These are phyloP conservation scores for Ceramica pisi DNA, from an alignment of 2,888 invertebrate genomes.

Conservation along the genomic window DNA sequence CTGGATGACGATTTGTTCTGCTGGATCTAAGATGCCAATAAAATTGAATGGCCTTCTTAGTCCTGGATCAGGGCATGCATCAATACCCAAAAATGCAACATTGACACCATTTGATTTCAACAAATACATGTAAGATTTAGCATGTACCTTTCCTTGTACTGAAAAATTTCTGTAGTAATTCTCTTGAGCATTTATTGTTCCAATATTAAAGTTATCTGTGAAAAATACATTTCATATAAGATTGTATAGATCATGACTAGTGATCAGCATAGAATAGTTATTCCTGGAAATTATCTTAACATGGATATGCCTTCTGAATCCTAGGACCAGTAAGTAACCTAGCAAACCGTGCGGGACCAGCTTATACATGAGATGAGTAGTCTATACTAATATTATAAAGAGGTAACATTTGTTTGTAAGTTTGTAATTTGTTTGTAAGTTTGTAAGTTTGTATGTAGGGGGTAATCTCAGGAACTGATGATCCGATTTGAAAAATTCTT, in stretches of 20 bases:
- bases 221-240: constrained; percentile 3
- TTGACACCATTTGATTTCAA: constrained; percentile 90
- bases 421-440: too few relatives aligned
- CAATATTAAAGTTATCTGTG: constrained; percentile 97
- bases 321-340: too few relatives aligned
- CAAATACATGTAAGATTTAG: constrained; percentile 93
- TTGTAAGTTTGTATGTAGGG: too few relatives aligned
- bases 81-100: constrained; percentile 96
- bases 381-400: too few relatives aligned
- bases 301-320: too few relatives aligned
- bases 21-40: constrained; percentile 93
- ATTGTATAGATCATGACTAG: not conserved
- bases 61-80: constrained; percentile 97
- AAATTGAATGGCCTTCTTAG: constrained; percentile 97
- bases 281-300: too few relatives aligned
- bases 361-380: too few relatives aligned
- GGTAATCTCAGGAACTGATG: too few relatives aligned
- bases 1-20: constrained; percentile 91
- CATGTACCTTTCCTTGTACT: constrained; percentile 93
- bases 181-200: constrained; percentile 92
- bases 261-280: too few relatives aligned
- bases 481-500: too few relatives aligned
- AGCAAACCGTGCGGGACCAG: too few relatives aligned
- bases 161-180: constrained; percentile 96
- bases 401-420: too few relatives aligned